Conservation (phyloP, 2,113 vertebrate species). For the Turdus rufiventris region DNA sequence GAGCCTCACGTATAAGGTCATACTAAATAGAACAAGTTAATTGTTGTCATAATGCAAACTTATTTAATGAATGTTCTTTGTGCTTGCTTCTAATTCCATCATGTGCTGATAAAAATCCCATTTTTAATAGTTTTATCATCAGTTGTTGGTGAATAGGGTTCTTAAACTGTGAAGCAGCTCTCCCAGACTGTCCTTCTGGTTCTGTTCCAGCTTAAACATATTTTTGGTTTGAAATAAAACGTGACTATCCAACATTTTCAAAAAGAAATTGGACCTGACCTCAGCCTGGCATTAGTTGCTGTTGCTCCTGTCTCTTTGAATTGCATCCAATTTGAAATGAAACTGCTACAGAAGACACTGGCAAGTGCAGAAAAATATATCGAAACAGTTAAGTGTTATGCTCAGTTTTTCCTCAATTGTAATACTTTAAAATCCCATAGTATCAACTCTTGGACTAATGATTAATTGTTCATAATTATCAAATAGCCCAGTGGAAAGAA, state of each 20-base stretch:
- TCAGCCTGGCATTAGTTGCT: constrained; percentile 53
- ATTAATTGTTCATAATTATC: constrained; percentile 21
- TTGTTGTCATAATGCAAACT: background rate
- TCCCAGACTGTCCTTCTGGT: constrained; percentile 28
- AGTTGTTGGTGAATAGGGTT: background rate
- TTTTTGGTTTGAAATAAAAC: constrained; percentile 47
- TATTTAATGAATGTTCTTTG: background rate
- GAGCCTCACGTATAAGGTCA: background rate
- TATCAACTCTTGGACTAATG: background rate
- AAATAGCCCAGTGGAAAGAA: constrained; percentile 23
- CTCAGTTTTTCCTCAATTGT: background rate
- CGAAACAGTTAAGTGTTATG: background rate
- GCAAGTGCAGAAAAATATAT: background rate
- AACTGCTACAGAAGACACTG: background rate
- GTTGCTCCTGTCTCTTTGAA: constrained; percentile 49
- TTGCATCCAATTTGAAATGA: constrained; percentile 38
- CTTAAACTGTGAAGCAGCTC: background rate
- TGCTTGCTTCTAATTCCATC: background rate
- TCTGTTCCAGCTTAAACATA: constrained; percentile 56
- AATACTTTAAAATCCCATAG: constrained; percentile 6
- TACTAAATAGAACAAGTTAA: background rate
- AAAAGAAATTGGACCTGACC: constrained; percentile 46
- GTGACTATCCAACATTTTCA: constrained; percentile 27
- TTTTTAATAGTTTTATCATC: background rate
- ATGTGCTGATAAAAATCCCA: background rate